Conservation (phyloP, 2,888 invertebrate genomes). For the Drosophila neotestacea region DNA sequence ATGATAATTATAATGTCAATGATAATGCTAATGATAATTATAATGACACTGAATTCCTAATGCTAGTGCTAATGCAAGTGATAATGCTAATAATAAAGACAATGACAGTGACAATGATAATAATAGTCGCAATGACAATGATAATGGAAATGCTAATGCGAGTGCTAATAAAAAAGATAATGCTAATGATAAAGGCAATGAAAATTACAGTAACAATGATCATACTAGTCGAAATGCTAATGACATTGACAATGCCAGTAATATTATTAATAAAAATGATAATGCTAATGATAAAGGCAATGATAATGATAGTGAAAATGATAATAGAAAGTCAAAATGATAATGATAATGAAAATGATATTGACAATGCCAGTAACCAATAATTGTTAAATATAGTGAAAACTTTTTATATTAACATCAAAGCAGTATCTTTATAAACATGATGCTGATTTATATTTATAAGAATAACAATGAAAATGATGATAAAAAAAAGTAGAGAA, state of each 20-base stretch:
- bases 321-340: not conserved
- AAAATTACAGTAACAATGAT: not conserved
- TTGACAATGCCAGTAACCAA: not conserved
- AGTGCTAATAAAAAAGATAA: not conserved
- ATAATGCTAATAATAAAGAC: not conserved
- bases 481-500: not conserved
- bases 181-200: not conserved
- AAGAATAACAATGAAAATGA: not conserved
- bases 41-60: not conserved
- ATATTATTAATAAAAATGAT: not conserved
- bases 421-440: too few species aligned
- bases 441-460: not conserved
- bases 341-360: slow-evolving; percentile 1
- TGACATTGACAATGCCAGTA: not conserved
- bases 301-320: not conserved
- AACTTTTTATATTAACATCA: too few species aligned
- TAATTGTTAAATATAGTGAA: not conserved
- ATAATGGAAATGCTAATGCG: not conserved
- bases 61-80: not conserved
- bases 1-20: not conserved
- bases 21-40: not conserved
- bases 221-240: not conserved
- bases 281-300: not conserved
- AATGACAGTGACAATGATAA: not conserved
- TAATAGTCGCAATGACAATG: not conserved